Conservation (phyloP, 2,113 vertebrate genomes). For the Larimichthys polyactis region DNA sequence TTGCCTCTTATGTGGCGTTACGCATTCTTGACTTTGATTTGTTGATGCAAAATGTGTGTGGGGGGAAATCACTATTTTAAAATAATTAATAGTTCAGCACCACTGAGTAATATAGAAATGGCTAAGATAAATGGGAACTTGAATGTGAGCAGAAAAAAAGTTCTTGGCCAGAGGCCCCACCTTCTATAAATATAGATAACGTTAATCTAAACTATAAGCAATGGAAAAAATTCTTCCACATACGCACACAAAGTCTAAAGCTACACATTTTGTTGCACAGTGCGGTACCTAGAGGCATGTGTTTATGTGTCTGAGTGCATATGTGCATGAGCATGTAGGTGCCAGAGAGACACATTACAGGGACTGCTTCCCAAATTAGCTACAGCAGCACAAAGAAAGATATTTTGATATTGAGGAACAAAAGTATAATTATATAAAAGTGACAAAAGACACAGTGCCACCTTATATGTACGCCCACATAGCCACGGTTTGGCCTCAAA, state of each 20-base stretch:
- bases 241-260: neutral
- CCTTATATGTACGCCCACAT: neutral
- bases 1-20: neutral
- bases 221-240: conserved; percentile 21
- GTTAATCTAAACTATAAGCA: conserved; percentile 39
- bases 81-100: neutral
- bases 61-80: neutral
- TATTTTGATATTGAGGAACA: conserved; percentile 15
- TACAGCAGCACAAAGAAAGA: conserved; percentile 22
- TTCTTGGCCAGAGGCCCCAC: conserved; percentile 8
- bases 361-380: conserved; percentile 23
- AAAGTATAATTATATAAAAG: neutral
- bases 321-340: conserved; percentile 7
- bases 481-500: neutral
- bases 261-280: neutral
- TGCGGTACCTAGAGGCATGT: neutral
- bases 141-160: conserved; percentile 11
- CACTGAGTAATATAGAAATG: neutral
- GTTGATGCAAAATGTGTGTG: neutral
- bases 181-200: conserved; percentile 45
- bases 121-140: conserved; percentile 12
- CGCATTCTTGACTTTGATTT: conserved; percentile 2
- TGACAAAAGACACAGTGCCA: neutral
- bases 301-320: conserved; percentile 5
- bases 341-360: conserved; percentile 35